Conservation (phyloP, 1,140 invertebrate genomes). For the Eubasilissa regina region DNA sequence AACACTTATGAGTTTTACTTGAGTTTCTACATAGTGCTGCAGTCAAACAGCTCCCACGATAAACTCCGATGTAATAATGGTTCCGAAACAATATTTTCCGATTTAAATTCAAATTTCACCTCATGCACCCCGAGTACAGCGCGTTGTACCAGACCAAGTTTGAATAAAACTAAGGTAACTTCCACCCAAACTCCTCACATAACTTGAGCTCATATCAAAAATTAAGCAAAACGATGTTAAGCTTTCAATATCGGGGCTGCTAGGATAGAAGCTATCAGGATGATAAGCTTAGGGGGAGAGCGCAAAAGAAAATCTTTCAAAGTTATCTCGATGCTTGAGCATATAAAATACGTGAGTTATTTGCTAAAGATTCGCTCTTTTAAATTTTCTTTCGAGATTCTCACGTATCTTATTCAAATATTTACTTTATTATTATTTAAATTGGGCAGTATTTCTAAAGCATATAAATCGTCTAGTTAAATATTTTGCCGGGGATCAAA, state of each 20-base stretch:
- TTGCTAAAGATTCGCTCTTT: constrained; percentile 28
- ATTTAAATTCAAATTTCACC: constrained; percentile 59
- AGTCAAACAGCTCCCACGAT: constrained; percentile 18
- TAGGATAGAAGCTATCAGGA: constrained; percentile 37
- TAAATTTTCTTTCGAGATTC: constrained; percentile 34
- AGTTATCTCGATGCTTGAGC: constrained; percentile 23
- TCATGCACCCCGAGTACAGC: constrained; percentile 32
- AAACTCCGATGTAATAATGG: constrained; percentile 54
- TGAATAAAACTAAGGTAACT: constrained; percentile 29
- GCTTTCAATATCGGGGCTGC: constrained; percentile 42
- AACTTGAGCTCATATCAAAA: constrained; percentile 38
- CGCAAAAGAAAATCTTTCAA: constrained; percentile 46
- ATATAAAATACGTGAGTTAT: constrained; percentile 48
- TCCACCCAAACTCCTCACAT: constrained; percentile 18
- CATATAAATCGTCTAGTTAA: not conserved
- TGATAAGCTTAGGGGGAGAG: constrained; percentile 41
- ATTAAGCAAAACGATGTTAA: constrained; percentile 45
- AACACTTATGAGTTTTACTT: not conserved
- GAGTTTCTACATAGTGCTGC: constrained; percentile 19
- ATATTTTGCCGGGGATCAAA: too few species aligned
- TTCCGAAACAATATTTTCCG: constrained; percentile 59
- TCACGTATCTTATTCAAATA: constrained; percentile 30
- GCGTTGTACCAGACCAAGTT: constrained; percentile 28
- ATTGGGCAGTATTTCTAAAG: not conserved
- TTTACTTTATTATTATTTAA: constrained; percentile 39